A percentile compares a stretch with the other conserved stretches of the same genome.
These are phyloP conservation scores for Sphyrna mokarran DNA, from an alignment of 2,113 vertebrate genomes.

Conservation along the genomic window DNA sequence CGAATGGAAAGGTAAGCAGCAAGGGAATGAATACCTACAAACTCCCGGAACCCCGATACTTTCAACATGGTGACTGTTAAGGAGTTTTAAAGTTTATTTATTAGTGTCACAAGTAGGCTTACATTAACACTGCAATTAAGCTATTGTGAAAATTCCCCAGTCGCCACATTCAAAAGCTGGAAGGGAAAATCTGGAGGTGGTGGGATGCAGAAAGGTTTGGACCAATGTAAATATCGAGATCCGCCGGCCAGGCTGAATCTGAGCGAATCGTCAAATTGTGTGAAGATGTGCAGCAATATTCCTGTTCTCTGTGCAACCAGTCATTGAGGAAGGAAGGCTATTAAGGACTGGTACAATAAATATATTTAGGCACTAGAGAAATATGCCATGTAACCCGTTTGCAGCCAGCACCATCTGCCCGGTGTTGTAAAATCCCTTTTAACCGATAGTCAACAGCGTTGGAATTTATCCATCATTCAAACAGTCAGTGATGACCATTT, in stretches of 20 bases:
- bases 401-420: neutral
- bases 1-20: slow-evolving; percentile 66
- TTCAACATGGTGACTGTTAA: slow-evolving; percentile 74
- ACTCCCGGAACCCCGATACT: slow-evolving; percentile 75
- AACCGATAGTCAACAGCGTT: neutral
- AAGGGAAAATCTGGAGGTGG: slow-evolving; percentile 70
- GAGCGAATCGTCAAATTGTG: too few relatives aligned
- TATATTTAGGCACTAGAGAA: neutral
- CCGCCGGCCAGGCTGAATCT: slow-evolving; percentile 64
- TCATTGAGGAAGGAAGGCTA: slow-evolving; percentile 78
- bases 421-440: neutral
- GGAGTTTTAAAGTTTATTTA: too few relatives aligned
- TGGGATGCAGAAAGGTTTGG: slow-evolving; percentile 68
- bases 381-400: neutral
- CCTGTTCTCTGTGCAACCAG: slow-evolving; percentile 55
- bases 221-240: slow-evolving; percentile 77
- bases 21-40: slow-evolving; percentile 68
- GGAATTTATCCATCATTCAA: neutral
- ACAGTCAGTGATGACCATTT: too few relatives aligned
- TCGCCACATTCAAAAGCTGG: slow-evolving; percentile 51
- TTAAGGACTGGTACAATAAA: slow-evolving; percentile 44
- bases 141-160: too few relatives aligned
- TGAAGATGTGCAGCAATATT: slow-evolving; percentile 41
- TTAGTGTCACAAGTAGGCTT: too few relatives aligned
- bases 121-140: too few relatives aligned